Percentiles rank a stretch among this genome's conserved stretches.
phyloP scores from a whole-genome alignment of 2,113 vertebrate species.

The Laticauda colubrina region DNA sequence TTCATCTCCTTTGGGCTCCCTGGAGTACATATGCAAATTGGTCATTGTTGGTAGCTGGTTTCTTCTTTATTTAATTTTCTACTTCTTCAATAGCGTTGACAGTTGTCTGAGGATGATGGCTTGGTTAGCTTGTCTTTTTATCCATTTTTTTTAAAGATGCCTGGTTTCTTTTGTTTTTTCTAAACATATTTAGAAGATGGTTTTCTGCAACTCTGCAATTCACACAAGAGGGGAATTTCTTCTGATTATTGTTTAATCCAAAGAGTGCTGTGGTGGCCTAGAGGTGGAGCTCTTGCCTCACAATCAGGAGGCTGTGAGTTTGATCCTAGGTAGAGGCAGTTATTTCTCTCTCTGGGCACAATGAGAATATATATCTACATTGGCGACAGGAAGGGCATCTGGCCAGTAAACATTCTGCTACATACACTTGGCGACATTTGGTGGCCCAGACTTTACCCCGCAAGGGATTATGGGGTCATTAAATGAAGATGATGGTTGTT shows the following conservation, averaged over 20 bases:
- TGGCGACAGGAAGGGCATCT: too few species aligned
- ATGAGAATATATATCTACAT: too few species aligned
- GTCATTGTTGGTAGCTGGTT: neutral
- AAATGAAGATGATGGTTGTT: neutral
- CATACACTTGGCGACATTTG: too few species aligned
- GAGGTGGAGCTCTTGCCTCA: too few species aligned
- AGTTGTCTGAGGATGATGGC: neutral
- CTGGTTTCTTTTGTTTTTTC: neutral
- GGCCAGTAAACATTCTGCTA: too few species aligned
- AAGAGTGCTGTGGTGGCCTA: neutral
- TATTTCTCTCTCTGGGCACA: too few species aligned
- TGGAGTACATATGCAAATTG: neutral
- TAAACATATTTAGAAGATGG: neutral
- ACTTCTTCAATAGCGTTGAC: neutral
- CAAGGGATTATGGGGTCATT: too few species aligned
- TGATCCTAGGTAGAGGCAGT: too few species aligned
- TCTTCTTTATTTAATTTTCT: neutral
- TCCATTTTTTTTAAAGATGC: neutral
- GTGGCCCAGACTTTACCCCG: too few species aligned
- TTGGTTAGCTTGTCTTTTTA: neutral
- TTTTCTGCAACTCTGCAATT: neutral
- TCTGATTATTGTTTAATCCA: neutral
- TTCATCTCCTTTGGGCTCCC: neutral
- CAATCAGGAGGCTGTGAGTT: too few species aligned
- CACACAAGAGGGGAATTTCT: neutral